A percentile compares a stretch with the other conserved stretches of the same genome.
Conservation (phyloP, 2,113 vertebrate species). For the Miniopterus natalensis region DNA sequence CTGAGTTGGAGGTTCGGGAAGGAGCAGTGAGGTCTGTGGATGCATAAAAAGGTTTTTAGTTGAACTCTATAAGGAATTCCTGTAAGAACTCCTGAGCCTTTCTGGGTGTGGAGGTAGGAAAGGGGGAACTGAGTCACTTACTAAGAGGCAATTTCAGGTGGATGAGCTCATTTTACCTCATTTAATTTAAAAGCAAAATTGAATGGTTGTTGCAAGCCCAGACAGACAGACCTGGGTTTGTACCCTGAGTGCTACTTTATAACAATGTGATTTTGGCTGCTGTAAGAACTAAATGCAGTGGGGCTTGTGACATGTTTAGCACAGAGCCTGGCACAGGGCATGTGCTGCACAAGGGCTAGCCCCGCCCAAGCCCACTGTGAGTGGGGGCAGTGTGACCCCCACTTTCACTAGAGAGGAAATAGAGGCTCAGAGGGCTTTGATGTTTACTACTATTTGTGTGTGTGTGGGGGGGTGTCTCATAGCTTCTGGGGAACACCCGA, state of each 20-base stretch:
- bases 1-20: background rate
- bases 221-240: background rate
- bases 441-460: background rate
- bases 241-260: background rate
- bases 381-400: background rate
- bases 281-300: rapidly evolving
- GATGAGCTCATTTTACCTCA: background rate
- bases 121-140: background rate
- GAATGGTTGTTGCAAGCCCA: background rate
- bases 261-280: background rate
- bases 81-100: background rate
- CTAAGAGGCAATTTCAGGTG: background rate
- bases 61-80: background rate
- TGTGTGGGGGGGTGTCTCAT: background rate
- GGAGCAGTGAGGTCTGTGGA: background rate
- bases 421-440: too few relatives aligned
- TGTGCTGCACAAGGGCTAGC: rapidly evolving
- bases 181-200: background rate
- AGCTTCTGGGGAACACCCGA: background rate
- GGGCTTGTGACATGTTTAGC: background rate
- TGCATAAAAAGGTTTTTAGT: background rate
- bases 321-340: background rate
- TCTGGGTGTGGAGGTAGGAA: too few relatives aligned
- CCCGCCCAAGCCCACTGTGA: rapidly evolving
- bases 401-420: rapidly evolving